Base-by-base conservation (phyloP, 2,797 vertebrate genomes). In the Cossypha dichroa region DNA sequence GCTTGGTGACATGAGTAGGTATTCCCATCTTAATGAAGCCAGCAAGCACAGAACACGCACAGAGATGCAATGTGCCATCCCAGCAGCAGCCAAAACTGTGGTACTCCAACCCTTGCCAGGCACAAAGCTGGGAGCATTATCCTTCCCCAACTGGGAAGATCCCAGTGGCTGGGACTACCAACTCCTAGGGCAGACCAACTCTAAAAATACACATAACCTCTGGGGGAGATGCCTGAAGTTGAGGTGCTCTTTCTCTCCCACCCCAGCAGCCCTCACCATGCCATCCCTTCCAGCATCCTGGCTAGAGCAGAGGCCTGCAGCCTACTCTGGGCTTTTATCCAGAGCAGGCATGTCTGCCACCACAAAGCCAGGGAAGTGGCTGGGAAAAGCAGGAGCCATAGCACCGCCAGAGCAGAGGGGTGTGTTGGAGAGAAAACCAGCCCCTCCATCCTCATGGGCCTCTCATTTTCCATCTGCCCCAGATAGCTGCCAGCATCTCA, bases 401-500 rank as follows among this genome's bases (percentile, higher is more conserved):
- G 46, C 0, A 1, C 54, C 41, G 40, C 34, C 34, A 46, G 38
- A 33, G 20, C 52, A 63, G 18, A 38, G 49, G 15, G 34, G 38
- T 31, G 13, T 21, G 20, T 6, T 5, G 1, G 34, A n/a, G 52
- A 59, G 59, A 63, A 95, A 93, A 34, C 14, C n/a, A 45, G 36
- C 14, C 8, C 29, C 40, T 85, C 21, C 1, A 2, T 52, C 43
- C 36, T 28, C 41, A 49, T 1, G 10, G n/a, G 64, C 41, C 56
- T 83, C 62, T 68, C 62, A 49, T 18, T 82, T 85, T 75, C 74
- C 1, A 0, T 40, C 45, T 31, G 40, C 19, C 36, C 49, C 0
- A 0, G n/a, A 63, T 9, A 2, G 66, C 70, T 55, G 56, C 33
- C 1, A 0, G 41, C 33, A 18, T 59, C 40, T 49, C 16, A 13